These are phyloP conservation scores for Drosophila gunungcola DNA, from an alignment of 1,140 invertebrate species.

Conservation along the genomic window DNA sequence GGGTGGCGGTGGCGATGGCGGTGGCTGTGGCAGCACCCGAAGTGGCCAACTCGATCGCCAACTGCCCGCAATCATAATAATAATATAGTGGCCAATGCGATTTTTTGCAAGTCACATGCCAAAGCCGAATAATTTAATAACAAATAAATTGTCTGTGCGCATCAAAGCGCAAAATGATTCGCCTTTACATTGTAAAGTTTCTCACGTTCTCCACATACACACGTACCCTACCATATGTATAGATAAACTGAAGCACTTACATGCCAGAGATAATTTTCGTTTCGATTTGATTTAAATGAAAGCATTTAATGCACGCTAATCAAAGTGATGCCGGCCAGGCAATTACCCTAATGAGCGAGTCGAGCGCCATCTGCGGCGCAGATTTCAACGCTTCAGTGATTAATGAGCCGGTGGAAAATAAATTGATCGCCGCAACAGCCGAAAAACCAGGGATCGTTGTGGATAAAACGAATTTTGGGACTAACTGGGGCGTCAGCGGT, in stretches of 20 bases:
- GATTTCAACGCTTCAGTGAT: slow-evolving; percentile 78
- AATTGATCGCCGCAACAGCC: slow-evolving; percentile 56
- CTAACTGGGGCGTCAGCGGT: slow-evolving; percentile 35
- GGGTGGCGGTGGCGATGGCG: neutral
- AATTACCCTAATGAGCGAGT: slow-evolving; percentile 79
- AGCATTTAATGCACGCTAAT: slow-evolving; percentile 83
- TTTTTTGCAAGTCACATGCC: slow-evolving; percentile 74
- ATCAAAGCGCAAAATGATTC: slow-evolving; percentile 74
- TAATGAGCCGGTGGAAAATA: slow-evolving; percentile 74
- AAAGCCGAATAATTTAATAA: slow-evolving; percentile 79
- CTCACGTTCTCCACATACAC: slow-evolving; percentile 63
- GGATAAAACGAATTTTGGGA: slow-evolving; percentile 48
- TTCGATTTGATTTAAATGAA: slow-evolving; percentile 81
- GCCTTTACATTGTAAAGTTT: slow-evolving; percentile 72
- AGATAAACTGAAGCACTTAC: neutral
- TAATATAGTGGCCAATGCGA: slow-evolving; percentile 36
- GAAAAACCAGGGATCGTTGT: slow-evolving; percentile 31
- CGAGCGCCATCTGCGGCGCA: slow-evolving; percentile 75
- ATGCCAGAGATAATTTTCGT: slow-evolving; percentile 40
- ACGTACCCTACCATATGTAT: too few species aligned
- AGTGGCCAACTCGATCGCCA: slow-evolving; percentile 24
- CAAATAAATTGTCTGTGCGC: slow-evolving; percentile 78
- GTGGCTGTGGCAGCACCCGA: slow-evolving; percentile 15
- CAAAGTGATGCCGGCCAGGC: slow-evolving; percentile 68
- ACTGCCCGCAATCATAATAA: slow-evolving; percentile 40